These are phyloP conservation scores for Periparus ater DNA, from an alignment of 2,797 vertebrate species.

Conservation along the genomic window DNA sequence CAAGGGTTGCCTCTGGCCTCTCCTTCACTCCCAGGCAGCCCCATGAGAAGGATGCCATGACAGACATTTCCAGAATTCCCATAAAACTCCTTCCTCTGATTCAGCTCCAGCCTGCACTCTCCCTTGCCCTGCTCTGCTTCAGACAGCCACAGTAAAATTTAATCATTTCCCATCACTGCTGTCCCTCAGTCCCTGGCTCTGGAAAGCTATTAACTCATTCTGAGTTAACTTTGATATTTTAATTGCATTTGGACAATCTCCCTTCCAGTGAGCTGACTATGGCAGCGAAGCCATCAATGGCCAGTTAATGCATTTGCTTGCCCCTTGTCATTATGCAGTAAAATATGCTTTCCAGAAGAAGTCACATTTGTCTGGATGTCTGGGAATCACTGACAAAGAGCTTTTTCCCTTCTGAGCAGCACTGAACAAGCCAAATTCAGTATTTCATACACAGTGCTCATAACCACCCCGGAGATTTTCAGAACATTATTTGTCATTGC, in stretches of 20 bases:
- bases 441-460: neutral
- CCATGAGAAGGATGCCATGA: neutral
- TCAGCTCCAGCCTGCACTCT: neutral
- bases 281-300: neutral
- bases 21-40: neutral
- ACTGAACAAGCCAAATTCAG: neutral
- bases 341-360: neutral
- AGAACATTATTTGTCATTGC: neutral
- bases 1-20: neutral
- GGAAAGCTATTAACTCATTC: neutral
- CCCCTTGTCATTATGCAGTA: neutral
- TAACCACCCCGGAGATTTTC: neutral
- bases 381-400: neutral
- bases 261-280: neutral
- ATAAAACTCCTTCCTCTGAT: neutral
- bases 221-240: neutral
- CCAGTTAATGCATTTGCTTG: neutral
- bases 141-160: neutral
- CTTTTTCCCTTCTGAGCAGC: neutral
- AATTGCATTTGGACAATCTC: constrained; percentile 11
- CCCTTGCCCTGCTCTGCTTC: neutral
- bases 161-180: neutral
- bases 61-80: neutral
- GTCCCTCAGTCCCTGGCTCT: neutral
- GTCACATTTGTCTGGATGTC: neutral